A percentile compares a stretch with the other conserved stretches of the same genome.
Conservation (phyloP, 2,888 invertebrate species). For the Tenthredo mesomela region DNA sequence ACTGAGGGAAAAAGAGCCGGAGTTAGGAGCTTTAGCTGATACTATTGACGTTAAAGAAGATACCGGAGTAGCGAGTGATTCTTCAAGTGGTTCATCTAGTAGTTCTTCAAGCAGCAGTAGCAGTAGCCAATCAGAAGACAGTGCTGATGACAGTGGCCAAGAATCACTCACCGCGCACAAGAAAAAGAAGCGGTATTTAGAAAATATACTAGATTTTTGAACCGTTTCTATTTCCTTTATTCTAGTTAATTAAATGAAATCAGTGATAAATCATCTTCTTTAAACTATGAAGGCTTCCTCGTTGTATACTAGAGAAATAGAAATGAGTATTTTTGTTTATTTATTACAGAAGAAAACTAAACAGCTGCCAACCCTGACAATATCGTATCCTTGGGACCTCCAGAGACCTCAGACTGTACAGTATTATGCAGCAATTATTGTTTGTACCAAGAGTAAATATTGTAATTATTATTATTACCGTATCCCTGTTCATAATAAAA, state of each 20-base stretch:
- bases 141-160: conserved; percentile 89
- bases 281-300: neutral
- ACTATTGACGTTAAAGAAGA: conserved; percentile 91
- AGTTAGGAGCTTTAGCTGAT: conserved; percentile 89
- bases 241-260: neutral
- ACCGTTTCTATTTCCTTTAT: neutral
- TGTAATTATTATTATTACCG: conserved; percentile 74
- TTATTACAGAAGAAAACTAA: conserved; percentile 75
- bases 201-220: conserved; percentile 39
- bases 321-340: neutral
- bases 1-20: conserved; percentile 86
- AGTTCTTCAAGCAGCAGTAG: conserved; percentile 83
- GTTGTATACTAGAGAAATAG: neutral
- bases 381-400: conserved; percentile 72
- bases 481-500: conserved; percentile 76
- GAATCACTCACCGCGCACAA: conserved; percentile 94
- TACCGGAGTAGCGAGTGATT: conserved; percentile 96
- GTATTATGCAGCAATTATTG: conserved; percentile 77
- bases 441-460: conserved; percentile 76
- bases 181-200: conserved; percentile 83
- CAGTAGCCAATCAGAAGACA: conserved; percentile 85
- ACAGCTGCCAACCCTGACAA: conserved; percentile 76
- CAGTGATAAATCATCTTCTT: neutral
- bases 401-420: conserved; percentile 77
- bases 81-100: conserved; percentile 90